Conservation (phyloP, 2,113 vertebrate genomes). For the Lontra canadensis region DNA sequence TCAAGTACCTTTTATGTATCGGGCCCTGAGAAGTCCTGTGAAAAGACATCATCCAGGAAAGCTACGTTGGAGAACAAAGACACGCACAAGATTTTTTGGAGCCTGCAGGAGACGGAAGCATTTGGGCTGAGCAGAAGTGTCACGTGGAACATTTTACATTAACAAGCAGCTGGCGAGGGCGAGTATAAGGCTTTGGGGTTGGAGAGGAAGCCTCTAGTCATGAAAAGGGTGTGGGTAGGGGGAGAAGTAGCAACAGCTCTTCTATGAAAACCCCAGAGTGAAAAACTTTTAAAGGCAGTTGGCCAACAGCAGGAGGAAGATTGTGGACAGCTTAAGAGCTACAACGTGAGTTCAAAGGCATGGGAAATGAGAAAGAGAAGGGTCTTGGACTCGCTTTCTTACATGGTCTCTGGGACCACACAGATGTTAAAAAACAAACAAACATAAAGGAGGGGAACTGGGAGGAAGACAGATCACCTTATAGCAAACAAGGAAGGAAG, state of each 20-base stretch:
- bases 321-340: neutral
- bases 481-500: neutral
- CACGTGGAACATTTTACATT: constrained; percentile 53
- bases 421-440: neutral
- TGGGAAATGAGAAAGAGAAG: neutral
- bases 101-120: constrained; percentile 5
- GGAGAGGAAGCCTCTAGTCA: constrained; percentile 20
- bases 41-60: neutral
- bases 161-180: constrained; percentile 39
- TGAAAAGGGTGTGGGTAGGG: neutral
- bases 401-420: neutral
- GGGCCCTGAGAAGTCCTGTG: neutral
- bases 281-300: neutral
- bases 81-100: neutral
- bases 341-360: neutral
- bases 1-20: neutral
- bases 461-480: neutral
- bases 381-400: neutral
- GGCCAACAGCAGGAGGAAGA: neutral
- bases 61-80: constrained; percentile 32
- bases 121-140: constrained; percentile 20
- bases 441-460: neutral
- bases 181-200: neutral
- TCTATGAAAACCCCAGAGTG: constrained; percentile 10
- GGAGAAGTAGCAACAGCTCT: constrained; percentile 26